Evolutionary conservation across 2,797 vertebrate species (phyloP).

Genomic region (Bradypus variegatus): DNA sequence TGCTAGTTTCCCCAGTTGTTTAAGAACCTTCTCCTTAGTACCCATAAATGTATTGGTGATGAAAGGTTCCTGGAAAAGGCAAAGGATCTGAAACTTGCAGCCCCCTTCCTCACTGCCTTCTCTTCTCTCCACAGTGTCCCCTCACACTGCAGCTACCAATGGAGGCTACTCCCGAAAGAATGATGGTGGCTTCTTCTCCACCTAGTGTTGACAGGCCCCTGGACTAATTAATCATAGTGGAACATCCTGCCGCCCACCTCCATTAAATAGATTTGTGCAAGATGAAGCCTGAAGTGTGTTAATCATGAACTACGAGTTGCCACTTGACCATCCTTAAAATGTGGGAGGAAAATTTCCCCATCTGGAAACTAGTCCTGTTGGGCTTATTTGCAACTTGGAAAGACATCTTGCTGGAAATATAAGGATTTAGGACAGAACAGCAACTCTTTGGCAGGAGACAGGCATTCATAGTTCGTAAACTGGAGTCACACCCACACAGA

Average conservation of each 20-base stretch:
- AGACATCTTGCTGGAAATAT: background rate
- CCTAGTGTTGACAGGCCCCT: constrained; percentile 41
- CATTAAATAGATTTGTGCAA: constrained; percentile 53
- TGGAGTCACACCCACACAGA: background rate
- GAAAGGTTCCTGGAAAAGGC: background rate
- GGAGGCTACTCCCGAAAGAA: constrained; percentile 76
- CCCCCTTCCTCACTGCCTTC: background rate
- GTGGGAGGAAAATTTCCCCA: background rate
- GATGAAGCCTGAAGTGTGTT: constrained; percentile 1
- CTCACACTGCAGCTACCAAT: constrained; percentile 76
- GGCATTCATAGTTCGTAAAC: background rate
- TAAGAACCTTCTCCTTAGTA: background rate
- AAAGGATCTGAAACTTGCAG: constrained; percentile 1
- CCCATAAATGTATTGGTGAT: background rate
- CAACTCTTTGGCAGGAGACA: background rate
- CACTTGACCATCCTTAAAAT: constrained; percentile 17
- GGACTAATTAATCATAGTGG: background rate
- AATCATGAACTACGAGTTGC: background rate
- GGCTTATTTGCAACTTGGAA: background rate
- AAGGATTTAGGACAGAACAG: background rate
- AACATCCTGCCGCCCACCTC: background rate
- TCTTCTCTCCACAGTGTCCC: constrained; percentile 70
- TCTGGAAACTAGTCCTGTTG: constrained; percentile 20
- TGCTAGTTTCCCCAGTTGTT: background rate
- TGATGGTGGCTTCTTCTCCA: constrained; percentile 76